A percentile compares a stretch with the other conserved stretches of the same genome.
phyloP scores from a whole-genome alignment of 2,113 vertebrate genomes.

The Oplegnathus fasciatus region DNA sequence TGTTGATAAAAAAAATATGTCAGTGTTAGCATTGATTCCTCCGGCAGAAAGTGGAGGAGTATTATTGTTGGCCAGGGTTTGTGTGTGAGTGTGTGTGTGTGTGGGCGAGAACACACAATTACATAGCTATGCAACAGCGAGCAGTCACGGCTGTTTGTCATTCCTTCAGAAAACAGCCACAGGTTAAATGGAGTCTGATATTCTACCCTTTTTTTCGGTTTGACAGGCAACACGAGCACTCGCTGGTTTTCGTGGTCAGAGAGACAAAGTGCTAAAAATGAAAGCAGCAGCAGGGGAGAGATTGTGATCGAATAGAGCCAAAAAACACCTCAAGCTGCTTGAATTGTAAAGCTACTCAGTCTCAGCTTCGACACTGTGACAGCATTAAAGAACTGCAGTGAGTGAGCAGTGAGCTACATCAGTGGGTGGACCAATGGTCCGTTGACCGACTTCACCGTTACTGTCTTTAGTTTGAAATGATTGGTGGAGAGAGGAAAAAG shows the following conservation, averaged over 20 bases:
- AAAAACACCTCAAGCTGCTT: not conserved
- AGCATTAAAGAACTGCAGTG: not conserved
- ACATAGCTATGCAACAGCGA: conserved; percentile 64
- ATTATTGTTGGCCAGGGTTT: conserved; percentile 58
- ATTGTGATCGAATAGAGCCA: not conserved
- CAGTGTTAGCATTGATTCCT: conserved; percentile 38
- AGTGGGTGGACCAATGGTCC: not conserved
- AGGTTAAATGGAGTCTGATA: conserved; percentile 45
- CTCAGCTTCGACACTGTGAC: conserved; percentile 1
- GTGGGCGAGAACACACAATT: conserved; percentile 53
- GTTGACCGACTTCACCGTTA: not conserved
- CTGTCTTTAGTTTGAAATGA: not conserved
- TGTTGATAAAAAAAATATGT: conserved; percentile 37
- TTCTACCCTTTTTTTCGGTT: conserved; percentile 31
- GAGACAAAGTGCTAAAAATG: conserved; percentile 7
- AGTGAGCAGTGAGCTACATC: conserved; percentile 10
- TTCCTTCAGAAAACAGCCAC: conserved; percentile 57
- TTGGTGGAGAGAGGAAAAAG: not conserved
- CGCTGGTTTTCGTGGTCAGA: not conserved
- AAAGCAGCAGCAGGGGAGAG: conserved; percentile 12
- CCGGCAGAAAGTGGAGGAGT: conserved; percentile 53
- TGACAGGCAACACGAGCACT: not conserved
- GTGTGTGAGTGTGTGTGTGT: conserved; percentile 29
- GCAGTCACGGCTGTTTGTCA: conserved; percentile 52
- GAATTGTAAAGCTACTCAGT: conserved; percentile 3